Percentiles rank a stretch among this genome's conserved stretches.
Evolutionary conservation across 2,113 vertebrate species (phyloP).

Genomic region (Phaethon lepturus): DNA sequence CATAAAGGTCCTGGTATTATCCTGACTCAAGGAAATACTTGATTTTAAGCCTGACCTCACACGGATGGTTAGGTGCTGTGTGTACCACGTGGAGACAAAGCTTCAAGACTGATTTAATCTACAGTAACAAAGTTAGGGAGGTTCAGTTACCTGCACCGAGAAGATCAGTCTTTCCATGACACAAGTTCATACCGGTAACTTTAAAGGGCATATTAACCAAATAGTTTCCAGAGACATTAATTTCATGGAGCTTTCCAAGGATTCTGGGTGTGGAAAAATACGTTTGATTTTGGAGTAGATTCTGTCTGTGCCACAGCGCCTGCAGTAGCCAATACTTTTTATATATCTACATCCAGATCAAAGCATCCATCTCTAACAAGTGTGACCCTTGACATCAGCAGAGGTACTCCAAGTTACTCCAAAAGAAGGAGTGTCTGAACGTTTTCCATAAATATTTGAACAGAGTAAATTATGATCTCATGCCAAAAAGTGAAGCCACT

Average conservation of each 20-base stretch:
- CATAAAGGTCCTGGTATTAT: neutral
- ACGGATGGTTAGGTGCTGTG: neutral
- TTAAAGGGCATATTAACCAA: neutral
- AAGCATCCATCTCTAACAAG: neutral
- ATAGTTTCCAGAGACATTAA: conserved; percentile 3
- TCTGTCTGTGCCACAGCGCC: neutral
- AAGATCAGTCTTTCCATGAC: neutral
- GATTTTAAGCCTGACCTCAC: neutral
- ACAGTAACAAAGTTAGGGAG: neutral
- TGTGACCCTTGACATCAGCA: neutral
- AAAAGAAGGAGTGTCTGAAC: neutral
- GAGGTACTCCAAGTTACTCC: neutral
- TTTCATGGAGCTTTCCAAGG: neutral
- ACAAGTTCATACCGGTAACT: neutral
- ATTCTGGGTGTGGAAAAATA: neutral
- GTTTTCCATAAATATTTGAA: neutral
- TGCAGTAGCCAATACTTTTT: neutral
- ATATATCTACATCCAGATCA: neutral
- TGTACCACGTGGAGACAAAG: neutral
- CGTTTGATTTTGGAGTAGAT: neutral
- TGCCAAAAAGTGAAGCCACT: neutral
- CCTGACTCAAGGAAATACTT: neutral
- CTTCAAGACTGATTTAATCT: neutral
- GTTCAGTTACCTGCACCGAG: neutral
- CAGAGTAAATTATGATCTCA: neutral